Conservation (phyloP, 1,140 invertebrate species). For the Diachasma alloeum region DNA sequence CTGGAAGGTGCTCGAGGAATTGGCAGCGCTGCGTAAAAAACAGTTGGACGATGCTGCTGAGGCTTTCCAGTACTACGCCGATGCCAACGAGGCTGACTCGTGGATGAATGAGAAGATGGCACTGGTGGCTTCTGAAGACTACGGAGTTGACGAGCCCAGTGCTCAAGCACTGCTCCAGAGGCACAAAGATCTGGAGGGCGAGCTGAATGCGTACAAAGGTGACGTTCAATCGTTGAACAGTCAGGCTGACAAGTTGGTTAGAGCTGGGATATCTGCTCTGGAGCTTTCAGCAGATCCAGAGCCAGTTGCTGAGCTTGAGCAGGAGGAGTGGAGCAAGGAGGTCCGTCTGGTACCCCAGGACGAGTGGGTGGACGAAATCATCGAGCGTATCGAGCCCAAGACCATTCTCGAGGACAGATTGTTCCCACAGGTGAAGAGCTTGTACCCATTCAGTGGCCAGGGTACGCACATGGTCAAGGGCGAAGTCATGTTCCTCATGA, state of each 20-base stretch:
- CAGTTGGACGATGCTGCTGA: conserved; percentile 94
- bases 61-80: conserved; percentile 94
- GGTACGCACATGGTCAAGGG: conserved; percentile 94
- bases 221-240: conserved; percentile 89
- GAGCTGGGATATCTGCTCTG: conserved; percentile 79
- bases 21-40: conserved; percentile 83
- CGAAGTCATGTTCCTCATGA: conserved; percentile 87
- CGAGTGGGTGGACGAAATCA: conserved; percentile 89
- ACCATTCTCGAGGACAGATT: conserved; percentile 86
- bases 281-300: conserved; percentile 77
- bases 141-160: conserved; percentile 88
- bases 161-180: conserved; percentile 86
- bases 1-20: conserved; percentile 85
- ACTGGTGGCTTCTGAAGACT: conserved; percentile 86
- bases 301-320: conserved; percentile 69
- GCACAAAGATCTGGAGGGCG: conserved; percentile 88
- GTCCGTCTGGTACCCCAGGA: conserved; percentile 85
- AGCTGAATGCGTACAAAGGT: conserved; percentile 88
- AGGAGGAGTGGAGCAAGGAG: conserved; percentile 82
- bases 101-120: conserved; percentile 96
- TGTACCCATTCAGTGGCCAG: conserved; percentile 93
- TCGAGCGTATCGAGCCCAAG: conserved; percentile 83
- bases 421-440: conserved; percentile 87
- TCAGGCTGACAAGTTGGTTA: conserved; percentile 83
- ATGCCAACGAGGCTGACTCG: conserved; percentile 97